Conservation (phyloP, 2,113 vertebrate species). For the Caranx melampygus region DNA sequence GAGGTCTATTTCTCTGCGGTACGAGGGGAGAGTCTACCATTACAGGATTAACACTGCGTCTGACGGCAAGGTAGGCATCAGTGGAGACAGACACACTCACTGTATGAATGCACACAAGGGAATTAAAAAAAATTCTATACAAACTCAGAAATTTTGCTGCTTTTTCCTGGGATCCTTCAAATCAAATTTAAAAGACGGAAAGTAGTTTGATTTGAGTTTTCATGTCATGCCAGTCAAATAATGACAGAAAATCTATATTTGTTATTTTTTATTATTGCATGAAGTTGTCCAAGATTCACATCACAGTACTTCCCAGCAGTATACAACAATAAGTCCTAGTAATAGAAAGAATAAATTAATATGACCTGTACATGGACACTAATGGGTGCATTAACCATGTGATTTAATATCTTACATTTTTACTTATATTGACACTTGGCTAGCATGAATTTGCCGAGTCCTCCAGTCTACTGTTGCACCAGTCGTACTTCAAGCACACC, state of each 20-base stretch:
- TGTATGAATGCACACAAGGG: not conserved
- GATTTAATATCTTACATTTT: too few species aligned
- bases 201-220: not conserved
- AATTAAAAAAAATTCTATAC: not conserved
- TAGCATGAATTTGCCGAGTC: too few species aligned
- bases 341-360: not conserved
- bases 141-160: not conserved
- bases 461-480: too few species aligned
- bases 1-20: conserved; percentile 97
- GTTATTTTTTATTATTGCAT: not conserved
- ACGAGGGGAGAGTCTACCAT: conserved; percentile 98
- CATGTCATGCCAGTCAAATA: not conserved
- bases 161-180: not conserved
- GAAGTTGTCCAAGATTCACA: not conserved
- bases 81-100: not conserved
- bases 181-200: conserved; percentile 4
- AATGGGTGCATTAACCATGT: not conserved
- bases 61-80: conserved; percentile 90
- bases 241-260: not conserved
- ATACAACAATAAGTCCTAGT: not conserved
- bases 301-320: not conserved
- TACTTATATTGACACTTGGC: too few species aligned
- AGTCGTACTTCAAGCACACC: too few species aligned
- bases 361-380: not conserved
- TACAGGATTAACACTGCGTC: conserved; percentile 99